Evolutionary conservation across 2,888 invertebrate genomes (phyloP), one percentile per base, ranked within the genome.

Genomic region (Formica aserva): DNA sequence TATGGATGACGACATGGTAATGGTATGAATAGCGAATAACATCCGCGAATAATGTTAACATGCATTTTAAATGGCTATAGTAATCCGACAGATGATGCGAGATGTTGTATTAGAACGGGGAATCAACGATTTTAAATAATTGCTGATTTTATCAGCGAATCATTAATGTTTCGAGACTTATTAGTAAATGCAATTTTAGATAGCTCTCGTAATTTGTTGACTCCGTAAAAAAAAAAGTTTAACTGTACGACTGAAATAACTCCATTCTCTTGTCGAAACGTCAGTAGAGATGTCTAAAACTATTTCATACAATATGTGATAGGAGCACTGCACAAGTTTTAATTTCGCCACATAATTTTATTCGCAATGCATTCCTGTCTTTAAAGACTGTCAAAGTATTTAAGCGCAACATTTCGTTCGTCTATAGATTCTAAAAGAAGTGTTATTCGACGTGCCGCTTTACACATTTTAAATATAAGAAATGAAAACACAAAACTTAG

Each of bases 1-100:
- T 87, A 93, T 94, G 69, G 94, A 95, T 83, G 95, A 95, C 82
- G 94, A 95, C 83, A 94, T 94, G 94, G 94, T 95, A 87, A 94
- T 94, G 95, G 94, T 95, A 93, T 95, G 94, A 94, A 93, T 93
- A 85, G 85, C 82, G 86, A 88, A 85, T 86, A 87, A 86, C 84
- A 74, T 57, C 55, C 35, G 29, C 52, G 35, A 71, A 35, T 71
- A 72, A 72, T 2, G 26, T 78, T 57, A 55, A 71, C n/a, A 29
- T 48, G 32, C 41, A 41, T 74, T 72, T 60, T 45, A 35, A 60
- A 78, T 18, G 77, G 45, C 77, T 4, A 8, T 41, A 60, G 13
- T 32, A 60, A 41, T 78, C 32, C 38, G n/a, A 52, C 18, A 71
- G 41, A 52, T 77, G 57, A 55, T 69, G 32, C 55, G 38, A 77